phyloP scores from a whole-genome alignment of 2,113 vertebrate genomes.

The Sphyrna mokarran region DNA sequence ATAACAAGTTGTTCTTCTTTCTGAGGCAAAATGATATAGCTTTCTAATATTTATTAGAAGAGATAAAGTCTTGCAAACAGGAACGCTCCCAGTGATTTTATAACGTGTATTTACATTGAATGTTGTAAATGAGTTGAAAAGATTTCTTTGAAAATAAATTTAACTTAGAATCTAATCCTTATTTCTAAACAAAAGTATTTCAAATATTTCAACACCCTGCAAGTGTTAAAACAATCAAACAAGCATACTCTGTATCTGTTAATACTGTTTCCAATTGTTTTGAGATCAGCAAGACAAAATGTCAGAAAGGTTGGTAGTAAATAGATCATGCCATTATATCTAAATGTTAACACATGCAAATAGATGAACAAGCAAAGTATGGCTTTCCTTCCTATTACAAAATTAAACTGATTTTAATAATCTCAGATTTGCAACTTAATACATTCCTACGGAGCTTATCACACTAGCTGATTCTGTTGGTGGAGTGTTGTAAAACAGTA shows the following conservation, averaged over 20 bases:
- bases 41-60: not conserved
- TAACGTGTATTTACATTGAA: not conserved
- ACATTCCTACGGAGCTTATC: not conserved
- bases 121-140: not conserved
- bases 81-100: not conserved
- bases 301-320: not conserved
- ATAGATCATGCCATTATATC: not conserved
- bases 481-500: not conserved
- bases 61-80: not conserved
- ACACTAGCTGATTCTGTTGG: not conserved
- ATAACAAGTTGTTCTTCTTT: not conserved
- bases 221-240: not conserved
- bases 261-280: not conserved
- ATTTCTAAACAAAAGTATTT: not conserved
- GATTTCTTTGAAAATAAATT: not conserved
- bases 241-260: not conserved
- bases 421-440: not conserved
- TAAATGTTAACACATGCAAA: not conserved
- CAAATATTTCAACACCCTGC: not conserved
- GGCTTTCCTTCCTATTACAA: not conserved
- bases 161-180: not conserved
- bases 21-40: not conserved
- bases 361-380: not conserved
- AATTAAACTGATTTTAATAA: not conserved
- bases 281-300: not conserved